Evolutionary conservation across 2,113 vertebrate species (phyloP).

Genomic region (Aix galericulata): DNA sequence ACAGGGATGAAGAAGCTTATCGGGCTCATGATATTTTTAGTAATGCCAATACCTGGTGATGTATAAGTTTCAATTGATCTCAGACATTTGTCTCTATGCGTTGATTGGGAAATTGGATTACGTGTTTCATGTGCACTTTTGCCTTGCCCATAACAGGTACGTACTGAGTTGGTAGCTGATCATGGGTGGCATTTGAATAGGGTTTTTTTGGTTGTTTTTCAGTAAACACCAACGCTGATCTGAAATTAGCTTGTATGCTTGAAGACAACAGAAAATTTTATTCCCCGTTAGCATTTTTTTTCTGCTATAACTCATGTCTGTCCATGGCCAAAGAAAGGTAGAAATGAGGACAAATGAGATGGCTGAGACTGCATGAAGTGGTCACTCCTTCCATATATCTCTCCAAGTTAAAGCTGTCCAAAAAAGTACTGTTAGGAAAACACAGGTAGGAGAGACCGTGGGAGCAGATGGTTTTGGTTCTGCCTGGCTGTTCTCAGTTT

Average conservation of each 20-base stretch:
- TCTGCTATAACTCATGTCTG: background rate
- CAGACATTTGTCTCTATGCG: background rate
- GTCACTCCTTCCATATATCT: background rate
- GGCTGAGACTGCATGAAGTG: accelerated
- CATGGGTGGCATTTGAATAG: background rate
- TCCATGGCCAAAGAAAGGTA: background rate
- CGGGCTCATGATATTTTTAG: slow-evolving; percentile 16
- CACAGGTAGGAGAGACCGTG: background rate
- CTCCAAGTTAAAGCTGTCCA: background rate
- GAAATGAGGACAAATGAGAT: background rate
- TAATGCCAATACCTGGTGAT: background rate
- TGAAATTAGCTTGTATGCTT: background rate
- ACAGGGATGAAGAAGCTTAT: background rate
- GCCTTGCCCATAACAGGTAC: background rate
- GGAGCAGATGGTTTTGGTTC: background rate
- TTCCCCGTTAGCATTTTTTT: background rate
- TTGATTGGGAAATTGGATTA: background rate
- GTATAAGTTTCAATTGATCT: background rate
- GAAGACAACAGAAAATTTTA: background rate
- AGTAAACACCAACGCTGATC: background rate
- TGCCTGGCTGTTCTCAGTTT: background rate
- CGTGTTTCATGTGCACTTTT: background rate
- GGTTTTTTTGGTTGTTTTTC: background rate
- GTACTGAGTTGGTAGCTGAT: background rate
- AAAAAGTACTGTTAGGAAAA: background rate